These are phyloP conservation scores for Loripinus fragilis DNA, from an alignment of 2,888 invertebrate genomes.

Conservation along the genomic window DNA sequence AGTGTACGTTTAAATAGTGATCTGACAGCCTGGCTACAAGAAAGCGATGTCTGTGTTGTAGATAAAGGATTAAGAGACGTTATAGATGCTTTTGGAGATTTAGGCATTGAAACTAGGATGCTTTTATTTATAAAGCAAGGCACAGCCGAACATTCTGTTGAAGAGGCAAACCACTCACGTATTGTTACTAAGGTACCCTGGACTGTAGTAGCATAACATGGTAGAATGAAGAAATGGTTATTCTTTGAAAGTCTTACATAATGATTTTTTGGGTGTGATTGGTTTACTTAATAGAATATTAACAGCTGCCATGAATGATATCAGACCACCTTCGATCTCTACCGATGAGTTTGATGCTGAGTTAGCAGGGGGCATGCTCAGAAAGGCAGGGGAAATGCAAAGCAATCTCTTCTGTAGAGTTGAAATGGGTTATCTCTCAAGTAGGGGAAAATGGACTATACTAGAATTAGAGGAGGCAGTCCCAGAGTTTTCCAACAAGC, in stretches of 20 bases:
- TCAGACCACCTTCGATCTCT: background rate
- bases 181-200: conserved; percentile 39
- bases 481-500: background rate
- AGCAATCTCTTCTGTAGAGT: background rate
- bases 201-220: conserved; percentile 20
- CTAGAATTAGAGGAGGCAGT: too few species aligned
- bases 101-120: conserved; percentile 45
- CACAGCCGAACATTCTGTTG: conserved; percentile 34
- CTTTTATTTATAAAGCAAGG: conserved; percentile 37
- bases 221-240: conserved; percentile 16
- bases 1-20: conserved; percentile 32
- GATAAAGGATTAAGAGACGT: conserved; percentile 55
- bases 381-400: background rate
- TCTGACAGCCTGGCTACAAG: conserved; percentile 35
- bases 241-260: background rate
- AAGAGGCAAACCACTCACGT: conserved; percentile 46
- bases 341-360: background rate
- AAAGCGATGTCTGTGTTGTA: conserved; percentile 46
- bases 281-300: background rate
- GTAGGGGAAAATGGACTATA: too few species aligned
- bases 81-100: conserved; percentile 28
- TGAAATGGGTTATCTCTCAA: background rate
- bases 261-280: background rate
- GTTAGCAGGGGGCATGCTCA: background rate
- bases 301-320: background rate